Evolutionary conservation across 2,888 invertebrate species (phyloP).

Genomic region (Thumatha senex): DNA sequence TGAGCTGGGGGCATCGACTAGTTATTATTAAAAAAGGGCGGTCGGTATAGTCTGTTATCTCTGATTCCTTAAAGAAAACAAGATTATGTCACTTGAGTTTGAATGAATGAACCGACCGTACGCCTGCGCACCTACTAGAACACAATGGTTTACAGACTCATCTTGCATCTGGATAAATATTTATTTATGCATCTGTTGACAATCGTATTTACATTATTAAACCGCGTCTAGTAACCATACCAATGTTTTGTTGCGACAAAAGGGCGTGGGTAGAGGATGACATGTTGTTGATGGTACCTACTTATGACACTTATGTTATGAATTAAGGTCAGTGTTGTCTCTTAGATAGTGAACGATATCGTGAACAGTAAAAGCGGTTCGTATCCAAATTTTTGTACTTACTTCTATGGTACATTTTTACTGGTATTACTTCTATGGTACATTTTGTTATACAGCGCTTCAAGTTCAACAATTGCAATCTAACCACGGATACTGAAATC

Average conservation of each 20-base stretch:
- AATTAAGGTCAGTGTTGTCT: conserved; percentile 66
- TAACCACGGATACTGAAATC: no score
- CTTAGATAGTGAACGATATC: conserved; percentile 46
- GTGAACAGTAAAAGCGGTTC: conserved; percentile 19
- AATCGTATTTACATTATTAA: conserved; percentile 80
- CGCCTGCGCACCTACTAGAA: conserved; percentile 45
- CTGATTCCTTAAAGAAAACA: conserved; percentile 22
- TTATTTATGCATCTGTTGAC: conserved; percentile 79
- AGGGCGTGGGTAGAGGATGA: conserved; percentile 65
- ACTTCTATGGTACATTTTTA: no score
- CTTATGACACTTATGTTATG: conserved; percentile 61
- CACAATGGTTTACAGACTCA: conserved; percentile 70
- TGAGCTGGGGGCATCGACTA: no score
- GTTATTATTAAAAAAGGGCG: no score
- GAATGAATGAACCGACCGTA: conserved; percentile 52
- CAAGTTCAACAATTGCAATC: no score
- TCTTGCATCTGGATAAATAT: conserved; percentile 77
- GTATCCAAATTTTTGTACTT: background rate
- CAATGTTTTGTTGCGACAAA: conserved; percentile 54
- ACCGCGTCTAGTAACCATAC: conserved; percentile 47
- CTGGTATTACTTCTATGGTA: no score
- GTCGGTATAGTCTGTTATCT: no score
- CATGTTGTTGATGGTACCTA: conserved; percentile 69
- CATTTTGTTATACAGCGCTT: no score
- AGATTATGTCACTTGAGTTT: conserved; percentile 53